phyloP scores from a whole-genome alignment of 2,888 invertebrate species.

The Cinara cedri region DNA sequence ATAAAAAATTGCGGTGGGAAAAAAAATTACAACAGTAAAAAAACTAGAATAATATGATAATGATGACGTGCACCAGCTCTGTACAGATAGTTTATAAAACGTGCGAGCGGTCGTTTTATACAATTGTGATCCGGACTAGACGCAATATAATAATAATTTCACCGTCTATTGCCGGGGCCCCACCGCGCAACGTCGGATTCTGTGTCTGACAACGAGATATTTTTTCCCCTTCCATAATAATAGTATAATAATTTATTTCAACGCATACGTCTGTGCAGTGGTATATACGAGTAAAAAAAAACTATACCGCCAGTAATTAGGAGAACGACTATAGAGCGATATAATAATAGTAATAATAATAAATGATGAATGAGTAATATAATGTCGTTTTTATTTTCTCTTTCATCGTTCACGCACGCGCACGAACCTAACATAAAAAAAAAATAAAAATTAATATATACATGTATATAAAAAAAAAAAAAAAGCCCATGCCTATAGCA shows the following conservation, averaged over 20 bases:
- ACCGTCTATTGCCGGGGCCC: neutral
- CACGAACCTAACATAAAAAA: neutral
- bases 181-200: neutral
- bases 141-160: neutral
- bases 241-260: neutral
- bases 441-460: too few relatives aligned
- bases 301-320: conserved; percentile 31
- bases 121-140: neutral
- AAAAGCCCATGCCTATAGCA: neutral
- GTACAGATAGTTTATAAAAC: too few relatives aligned
- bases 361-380: conserved; percentile 34
- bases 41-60: too few relatives aligned
- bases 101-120: too few relatives aligned
- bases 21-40: too few relatives aligned
- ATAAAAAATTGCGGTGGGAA: too few relatives aligned
- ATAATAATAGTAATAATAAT: too few relatives aligned
- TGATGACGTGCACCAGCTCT: too few relatives aligned
- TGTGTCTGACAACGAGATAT: neutral
- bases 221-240: too few relatives aligned
- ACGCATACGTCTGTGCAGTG: neutral
- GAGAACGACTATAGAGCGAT: conserved; percentile 1
- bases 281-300: conserved; percentile 21
- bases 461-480: conserved; percentile 33
- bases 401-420: conserved; percentile 41
- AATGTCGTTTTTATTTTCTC: conserved; percentile 46